Percentiles rank a stretch among this genome's conserved stretches.
Conservation (phyloP, 2,797 vertebrate species). For the Paratrypauchen microcephalus region DNA sequence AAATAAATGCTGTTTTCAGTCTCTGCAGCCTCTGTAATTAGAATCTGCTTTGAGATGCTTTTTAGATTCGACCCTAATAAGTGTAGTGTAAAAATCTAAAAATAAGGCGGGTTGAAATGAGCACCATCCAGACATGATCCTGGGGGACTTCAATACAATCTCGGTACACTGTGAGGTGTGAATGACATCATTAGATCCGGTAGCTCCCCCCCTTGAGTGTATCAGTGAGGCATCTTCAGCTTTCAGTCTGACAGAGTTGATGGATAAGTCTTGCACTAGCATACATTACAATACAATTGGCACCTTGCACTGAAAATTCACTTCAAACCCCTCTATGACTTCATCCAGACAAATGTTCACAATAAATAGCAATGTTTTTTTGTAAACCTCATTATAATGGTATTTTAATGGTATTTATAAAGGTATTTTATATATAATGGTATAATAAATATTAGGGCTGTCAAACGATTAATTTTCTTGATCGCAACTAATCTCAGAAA, state of each 20-base stretch:
- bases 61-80: background rate
- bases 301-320: background rate
- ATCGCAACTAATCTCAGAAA: too few relatives aligned
- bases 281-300: background rate
- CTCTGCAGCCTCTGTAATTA: too few relatives aligned
- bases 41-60: background rate
- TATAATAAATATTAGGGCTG: too few relatives aligned
- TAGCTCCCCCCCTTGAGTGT: background rate
- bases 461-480: too few relatives aligned
- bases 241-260: background rate
- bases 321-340: background rate
- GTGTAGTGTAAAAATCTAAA: background rate
- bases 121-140: background rate
- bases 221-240: background rate
- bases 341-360: background rate
- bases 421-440: too few relatives aligned
- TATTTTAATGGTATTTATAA: too few relatives aligned
- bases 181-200: background rate
- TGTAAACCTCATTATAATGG: too few relatives aligned
- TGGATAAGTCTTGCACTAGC: slow-evolving; percentile 1
- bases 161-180: background rate
- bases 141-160: slow-evolving; percentile 5
- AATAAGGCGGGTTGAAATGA: background rate
- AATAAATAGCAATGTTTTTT: background rate
- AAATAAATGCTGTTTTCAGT: too few relatives aligned